Evolutionary conservation across 2,888 invertebrate genomes (phyloP), one percentile per base, ranked within the genome.

Genomic region (Oscheius myriophilus): DNA sequence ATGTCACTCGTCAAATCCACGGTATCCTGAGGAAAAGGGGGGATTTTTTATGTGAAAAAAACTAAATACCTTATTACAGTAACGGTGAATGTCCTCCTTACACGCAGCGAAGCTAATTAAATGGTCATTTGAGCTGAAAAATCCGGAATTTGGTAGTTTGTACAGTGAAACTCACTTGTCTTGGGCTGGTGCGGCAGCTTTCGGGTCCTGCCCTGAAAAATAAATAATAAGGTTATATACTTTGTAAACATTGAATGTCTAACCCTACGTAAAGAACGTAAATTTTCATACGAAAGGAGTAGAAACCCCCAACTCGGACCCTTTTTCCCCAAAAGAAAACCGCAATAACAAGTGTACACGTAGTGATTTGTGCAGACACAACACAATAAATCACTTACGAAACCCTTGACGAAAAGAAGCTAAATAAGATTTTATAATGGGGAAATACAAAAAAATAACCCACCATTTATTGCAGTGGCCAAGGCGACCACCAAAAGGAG

Each of bases 1-100:
- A 85, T 84, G 58, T 85, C 85, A 45, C 76, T 79, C 49, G 76
- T 71, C 42, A 82, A 69, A 51, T 80, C 75, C 18, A 79, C 75
- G 52, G 70, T 72, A 18, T 73, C 74, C 78, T 78, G 71, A 33
- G 73, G 67, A 33, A n/a, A 39, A 52, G 12, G 26, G 16, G 9
- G 14, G 7, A 61, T n/a, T 21, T 18, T 65, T 42, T 6, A 16
- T 1, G 12, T 16, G 42, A 23, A 23, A 7, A 16, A 42, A 39
- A 23, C 25, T 4, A 45, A 45, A 45, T 21, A 77, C 78, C 58
- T 71, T 76, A 69, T 68, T 76, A 71, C 84, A 84, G 55, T 80
- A 70, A 49, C 80, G 83, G 69, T 80, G 76, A 43, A 84, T 81
- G 68, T 84, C 84, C 14, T 75, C 78, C 59, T 76, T 77, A 58